Evolutionary conservation across 1,140 invertebrate species (phyloP), one percentile per base, ranked within the genome.

Genomic region (Drosophila subobscura): DNA sequence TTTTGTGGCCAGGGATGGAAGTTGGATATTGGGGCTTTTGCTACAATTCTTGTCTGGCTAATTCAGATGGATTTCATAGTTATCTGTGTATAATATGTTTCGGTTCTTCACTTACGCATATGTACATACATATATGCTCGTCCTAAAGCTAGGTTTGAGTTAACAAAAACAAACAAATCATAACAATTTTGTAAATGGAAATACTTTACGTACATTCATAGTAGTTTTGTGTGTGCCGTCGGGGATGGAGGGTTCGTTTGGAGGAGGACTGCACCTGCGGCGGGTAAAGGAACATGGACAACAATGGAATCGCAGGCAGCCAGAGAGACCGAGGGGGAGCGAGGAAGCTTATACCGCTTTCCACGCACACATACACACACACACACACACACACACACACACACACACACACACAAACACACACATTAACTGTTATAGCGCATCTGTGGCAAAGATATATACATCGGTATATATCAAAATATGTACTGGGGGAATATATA

Each of bases 141-240:
- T 51, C 51, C 66, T 85, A 85, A 61, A 85, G 77, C 77, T 86
- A 80, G 64, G 54, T 74, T 77, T 77, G 80, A 79, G 77, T 86
- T 86, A 85, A 85, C 80, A 85, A 86, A 85, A 85, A 85, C 68
- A 75, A 80, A 73, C 70, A 83, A 85, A 85, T 85, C 46, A 85
- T 85, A 85, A 85, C 80, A 86, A 79, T 61, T 65, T 77, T 64
- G 58, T 79, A 78, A 78, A 78, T 74, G 68, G 64, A 73, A 77
- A 80, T 83, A 37, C 33, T 37, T 37, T 4, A 4, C 33, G 33
- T 37, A 83, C 78, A 81, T 49, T 78, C 46, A 58, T 74, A 78
- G 71, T 83, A 12, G 10, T 37, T 68, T 72, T 46, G 60, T 46
- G 29, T 72, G 29, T 54, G 51, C 49, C 27, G 72, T 51, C 40